Evolutionary conservation across 2,113 vertebrate genomes (phyloP).

Genomic region (Corythoichthys intestinalis): DNA sequence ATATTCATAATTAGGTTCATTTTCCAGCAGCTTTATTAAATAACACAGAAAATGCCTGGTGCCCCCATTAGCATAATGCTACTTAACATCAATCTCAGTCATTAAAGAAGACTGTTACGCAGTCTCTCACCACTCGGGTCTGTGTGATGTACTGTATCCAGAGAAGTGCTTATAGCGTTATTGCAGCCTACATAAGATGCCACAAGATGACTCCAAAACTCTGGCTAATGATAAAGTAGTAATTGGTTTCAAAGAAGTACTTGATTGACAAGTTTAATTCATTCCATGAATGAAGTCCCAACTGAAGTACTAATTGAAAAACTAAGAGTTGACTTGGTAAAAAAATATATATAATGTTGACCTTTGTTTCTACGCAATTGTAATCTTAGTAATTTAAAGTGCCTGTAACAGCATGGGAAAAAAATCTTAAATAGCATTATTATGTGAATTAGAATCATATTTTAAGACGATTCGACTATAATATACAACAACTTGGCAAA

Average conservation of each 20-base stretch:
- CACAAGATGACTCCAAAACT: background rate
- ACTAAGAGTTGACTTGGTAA: too few species aligned
- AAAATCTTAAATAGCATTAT: too few species aligned
- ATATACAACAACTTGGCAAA: too few species aligned
- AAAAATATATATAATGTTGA: too few species aligned
- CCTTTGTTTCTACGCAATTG: too few species aligned
- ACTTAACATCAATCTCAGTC: conserved; percentile 76
- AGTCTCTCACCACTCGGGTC: conserved; percentile 61
- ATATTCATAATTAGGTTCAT: conserved; percentile 68
- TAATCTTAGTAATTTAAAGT: too few species aligned
- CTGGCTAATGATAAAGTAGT: background rate
- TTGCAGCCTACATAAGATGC: conserved; percentile 5
- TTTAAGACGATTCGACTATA: too few species aligned
- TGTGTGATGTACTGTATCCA: conserved; percentile 43
- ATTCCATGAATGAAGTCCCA: background rate
- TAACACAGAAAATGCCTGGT: conserved; percentile 74
- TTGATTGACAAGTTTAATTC: background rate
- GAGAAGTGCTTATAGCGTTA: conserved; percentile 42
- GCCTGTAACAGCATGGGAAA: too few species aligned
- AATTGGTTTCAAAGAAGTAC: background rate
- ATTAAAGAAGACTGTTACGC: conserved; percentile 74
- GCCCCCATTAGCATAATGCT: conserved; percentile 73
- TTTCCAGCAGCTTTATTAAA: conserved; percentile 79
- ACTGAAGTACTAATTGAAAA: too few species aligned
- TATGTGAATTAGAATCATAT: too few species aligned